phyloP scores from a whole-genome alignment of 1,140 invertebrate genomes.

The Aphis gossypii region DNA sequence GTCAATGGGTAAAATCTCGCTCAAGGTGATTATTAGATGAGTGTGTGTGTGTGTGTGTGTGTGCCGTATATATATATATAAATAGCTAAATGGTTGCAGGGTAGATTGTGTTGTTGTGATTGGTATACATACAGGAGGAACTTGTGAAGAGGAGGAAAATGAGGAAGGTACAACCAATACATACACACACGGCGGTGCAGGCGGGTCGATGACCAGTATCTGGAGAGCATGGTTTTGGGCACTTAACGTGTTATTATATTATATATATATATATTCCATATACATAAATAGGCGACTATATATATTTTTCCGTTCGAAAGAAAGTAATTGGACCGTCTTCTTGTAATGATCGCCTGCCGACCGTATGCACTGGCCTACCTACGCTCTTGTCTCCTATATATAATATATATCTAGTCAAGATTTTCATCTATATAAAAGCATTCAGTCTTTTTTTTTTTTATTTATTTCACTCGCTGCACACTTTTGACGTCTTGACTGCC shows the following conservation, averaged over 20 bases:
- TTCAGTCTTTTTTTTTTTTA: neutral
- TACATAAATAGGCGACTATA: neutral
- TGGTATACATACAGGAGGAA: conserved; percentile 12
- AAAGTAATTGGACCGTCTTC: conserved; percentile 57
- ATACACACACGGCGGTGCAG: neutral
- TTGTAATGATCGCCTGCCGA: conserved; percentile 52
- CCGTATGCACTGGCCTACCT: conserved; percentile 4
- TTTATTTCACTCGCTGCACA: neutral
- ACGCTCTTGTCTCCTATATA: conserved; percentile 30
- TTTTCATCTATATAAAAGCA: conserved; percentile 39
- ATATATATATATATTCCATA: neutral
- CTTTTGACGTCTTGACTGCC: neutral
- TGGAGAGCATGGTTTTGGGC: conserved; percentile 28
- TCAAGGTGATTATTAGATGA: conserved; percentile 50
- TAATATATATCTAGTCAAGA: conserved; percentile 20
- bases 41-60: neutral
- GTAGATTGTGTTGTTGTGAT: conserved; percentile 40
- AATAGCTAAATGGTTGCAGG: conserved; percentile 45
- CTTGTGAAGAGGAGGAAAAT: neutral
- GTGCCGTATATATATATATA: neutral
- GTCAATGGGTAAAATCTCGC: conserved; percentile 48
- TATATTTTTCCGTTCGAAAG: conserved; percentile 14
- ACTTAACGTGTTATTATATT: conserved; percentile 57
- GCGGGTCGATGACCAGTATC: conserved; percentile 53
- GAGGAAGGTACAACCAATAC: conserved; percentile 2